Evolutionary conservation across 2,888 invertebrate genomes (phyloP).

Genomic region (Andrena hattorfiana): DNA sequence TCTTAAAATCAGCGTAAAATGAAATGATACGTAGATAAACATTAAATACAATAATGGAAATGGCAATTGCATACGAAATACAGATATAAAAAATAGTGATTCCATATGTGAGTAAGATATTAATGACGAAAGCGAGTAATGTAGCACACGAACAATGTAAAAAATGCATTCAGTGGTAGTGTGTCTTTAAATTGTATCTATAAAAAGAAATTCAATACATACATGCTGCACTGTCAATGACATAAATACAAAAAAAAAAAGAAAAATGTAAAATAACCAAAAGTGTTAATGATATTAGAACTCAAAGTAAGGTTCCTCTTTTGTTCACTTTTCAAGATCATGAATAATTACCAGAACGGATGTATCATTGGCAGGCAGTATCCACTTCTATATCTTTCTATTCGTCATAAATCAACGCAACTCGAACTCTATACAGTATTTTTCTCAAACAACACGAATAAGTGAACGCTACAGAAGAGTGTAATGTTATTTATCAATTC

Average conservation of each 20-base stretch:
- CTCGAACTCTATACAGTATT: slow-evolving; percentile 3
- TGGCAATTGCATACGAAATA: slow-evolving; percentile 33
- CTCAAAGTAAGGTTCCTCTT: slow-evolving; percentile 4
- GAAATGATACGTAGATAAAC: slow-evolving; percentile 29
- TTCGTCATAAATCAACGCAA: slow-evolving; percentile 9
- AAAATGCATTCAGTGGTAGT: slow-evolving; percentile 46
- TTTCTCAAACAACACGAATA: not conserved
- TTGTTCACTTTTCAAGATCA: slow-evolving; percentile 9
- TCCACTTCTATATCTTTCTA: slow-evolving; percentile 44
- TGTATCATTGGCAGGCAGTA: slow-evolving; percentile 57
- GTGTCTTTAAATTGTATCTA: slow-evolving; percentile 17
- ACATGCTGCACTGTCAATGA: slow-evolving; percentile 58
- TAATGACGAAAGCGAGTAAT: slow-evolving; percentile 55
- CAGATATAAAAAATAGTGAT: slow-evolving; percentile 40
- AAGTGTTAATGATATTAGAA: slow-evolving; percentile 31
- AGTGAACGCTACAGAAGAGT: not conserved
- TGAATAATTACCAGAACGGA: slow-evolving; percentile 54
- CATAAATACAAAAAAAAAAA: slow-evolving; percentile 14
- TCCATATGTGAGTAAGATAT: slow-evolving; percentile 33
- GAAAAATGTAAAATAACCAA: slow-evolving; percentile 25
- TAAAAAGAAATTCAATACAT: slow-evolving; percentile 26
- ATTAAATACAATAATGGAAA: slow-evolving; percentile 29
- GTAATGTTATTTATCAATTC: not conserved
- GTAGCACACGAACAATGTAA: slow-evolving; percentile 62
- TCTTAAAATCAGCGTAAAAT: slow-evolving; percentile 16